Conservation (phyloP, 2,113 vertebrate genomes). For the Zapornia atra region DNA sequence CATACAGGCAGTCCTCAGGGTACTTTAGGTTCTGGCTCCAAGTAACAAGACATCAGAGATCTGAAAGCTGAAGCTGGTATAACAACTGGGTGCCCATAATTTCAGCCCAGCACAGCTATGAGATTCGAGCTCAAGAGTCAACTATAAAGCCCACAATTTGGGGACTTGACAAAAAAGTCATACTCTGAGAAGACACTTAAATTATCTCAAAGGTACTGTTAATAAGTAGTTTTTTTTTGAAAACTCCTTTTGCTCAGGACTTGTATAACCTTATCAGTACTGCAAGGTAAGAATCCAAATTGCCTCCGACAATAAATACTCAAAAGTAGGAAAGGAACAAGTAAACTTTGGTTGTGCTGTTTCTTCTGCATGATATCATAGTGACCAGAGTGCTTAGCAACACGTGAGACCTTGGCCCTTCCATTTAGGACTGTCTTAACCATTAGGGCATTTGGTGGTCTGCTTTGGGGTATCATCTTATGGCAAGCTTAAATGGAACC, state of each 20-base stretch:
- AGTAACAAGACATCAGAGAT: not conserved
- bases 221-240: not conserved
- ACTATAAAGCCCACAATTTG: not conserved
- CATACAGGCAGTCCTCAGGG: not conserved
- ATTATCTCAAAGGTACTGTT: not conserved
- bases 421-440: not conserved
- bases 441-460: not conserved
- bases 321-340: not conserved
- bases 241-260: not conserved
- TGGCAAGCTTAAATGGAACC: not conserved
- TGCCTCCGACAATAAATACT: not conserved
- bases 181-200: not conserved
- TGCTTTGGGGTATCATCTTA: not conserved
- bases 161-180: not conserved
- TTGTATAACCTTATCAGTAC: not conserved
- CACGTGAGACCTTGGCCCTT: not conserved
- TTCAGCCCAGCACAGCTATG: not conserved
- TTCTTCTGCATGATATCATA: not conserved
- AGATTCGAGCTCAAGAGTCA: not conserved
- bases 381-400: not conserved
- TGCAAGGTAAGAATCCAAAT: not conserved
- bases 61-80: not conserved
- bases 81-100: not conserved
- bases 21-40: not conserved
- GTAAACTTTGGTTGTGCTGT: not conserved